These are phyloP conservation scores for Pelecanus crispus DNA, from an alignment of 2,113 vertebrate genomes.

Conservation along the genomic window DNA sequence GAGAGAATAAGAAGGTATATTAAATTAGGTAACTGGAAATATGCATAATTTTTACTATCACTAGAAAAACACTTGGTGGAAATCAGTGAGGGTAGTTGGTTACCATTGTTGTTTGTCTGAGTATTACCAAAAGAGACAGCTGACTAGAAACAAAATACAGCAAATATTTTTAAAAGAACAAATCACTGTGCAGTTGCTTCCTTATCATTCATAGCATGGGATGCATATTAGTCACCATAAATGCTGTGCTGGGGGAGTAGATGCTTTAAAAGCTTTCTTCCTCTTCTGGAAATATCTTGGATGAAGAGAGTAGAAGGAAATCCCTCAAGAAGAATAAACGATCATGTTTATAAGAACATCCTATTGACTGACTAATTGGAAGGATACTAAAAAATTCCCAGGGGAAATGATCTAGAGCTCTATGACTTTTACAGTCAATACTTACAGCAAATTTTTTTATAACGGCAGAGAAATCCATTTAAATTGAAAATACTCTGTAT, in stretches of 20 bases:
- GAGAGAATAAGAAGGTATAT: background rate
- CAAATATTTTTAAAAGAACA: conserved; percentile 49
- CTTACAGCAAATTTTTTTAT: conserved; percentile 10
- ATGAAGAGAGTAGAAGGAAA: conserved; percentile 40
- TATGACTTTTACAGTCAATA: conserved; percentile 55
- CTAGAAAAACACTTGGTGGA: conserved; percentile 25
- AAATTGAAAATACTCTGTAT: conserved; percentile 46
- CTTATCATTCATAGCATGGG: conserved; percentile 37
- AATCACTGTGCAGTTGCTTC: conserved; percentile 8
- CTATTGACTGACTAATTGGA: conserved; percentile 66
- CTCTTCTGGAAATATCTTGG: conserved; percentile 53
- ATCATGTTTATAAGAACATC: conserved; percentile 65
- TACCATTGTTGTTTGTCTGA: conserved; percentile 31
- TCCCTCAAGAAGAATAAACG: conserved; percentile 59
- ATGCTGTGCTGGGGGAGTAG: background rate
- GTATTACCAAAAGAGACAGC: conserved; percentile 27
- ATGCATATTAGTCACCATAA: conserved; percentile 53
- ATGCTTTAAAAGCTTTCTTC: conserved; percentile 48
- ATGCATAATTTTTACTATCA: background rate
- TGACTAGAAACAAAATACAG: conserved; percentile 29
- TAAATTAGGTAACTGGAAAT: conserved; percentile 24
- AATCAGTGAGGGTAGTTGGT: conserved; percentile 20
- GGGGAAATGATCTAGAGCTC: conserved; percentile 36
- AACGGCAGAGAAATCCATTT: conserved; percentile 48
- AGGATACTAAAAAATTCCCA: conserved; percentile 56